Percentiles rank a stretch among this genome's conserved stretches.
Evolutionary conservation across 1,140 invertebrate genomes (phyloP).

Genomic region (Centruroides sculpturatus): DNA sequence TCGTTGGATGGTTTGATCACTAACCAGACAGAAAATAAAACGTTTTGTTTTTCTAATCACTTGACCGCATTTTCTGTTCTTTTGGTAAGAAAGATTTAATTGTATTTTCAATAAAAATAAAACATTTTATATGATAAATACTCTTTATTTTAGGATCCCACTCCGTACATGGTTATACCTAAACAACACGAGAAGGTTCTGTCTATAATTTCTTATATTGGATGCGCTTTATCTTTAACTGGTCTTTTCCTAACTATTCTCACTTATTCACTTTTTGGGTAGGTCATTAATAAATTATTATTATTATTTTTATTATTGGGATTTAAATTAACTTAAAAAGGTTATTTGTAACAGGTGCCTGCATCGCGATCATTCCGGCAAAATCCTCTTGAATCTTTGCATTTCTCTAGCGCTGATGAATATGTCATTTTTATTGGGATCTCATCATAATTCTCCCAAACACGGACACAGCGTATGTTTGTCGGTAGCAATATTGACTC

Average conservation of each 20-base stretch:
- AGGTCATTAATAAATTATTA: constrained; percentile 3
- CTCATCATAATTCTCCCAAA: constrained; percentile 11
- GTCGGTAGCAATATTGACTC: constrained; percentile 28
- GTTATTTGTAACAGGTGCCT: constrained; percentile 28
- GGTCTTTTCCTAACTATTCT: constrained; percentile 32
- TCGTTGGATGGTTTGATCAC: constrained; percentile 30
- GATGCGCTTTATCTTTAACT: constrained; percentile 33
- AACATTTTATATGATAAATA: no score
- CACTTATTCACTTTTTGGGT: constrained; percentile 37
- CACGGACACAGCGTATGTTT: constrained; percentile 23
- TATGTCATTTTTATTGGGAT: constrained; percentile 30
- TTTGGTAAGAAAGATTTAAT: constrained; percentile 25
- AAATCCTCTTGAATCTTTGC: constrained; percentile 39
- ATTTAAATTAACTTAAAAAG: no score
- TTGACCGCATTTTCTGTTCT: constrained; percentile 40
- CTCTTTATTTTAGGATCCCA: constrained; percentile 24
- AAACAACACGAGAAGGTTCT: constrained; percentile 26
- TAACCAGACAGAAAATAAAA: constrained; percentile 23
- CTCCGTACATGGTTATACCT: constrained; percentile 21
- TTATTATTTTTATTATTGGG: no score
- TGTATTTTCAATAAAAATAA: constrained; percentile 4
- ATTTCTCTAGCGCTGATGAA: constrained; percentile 36
- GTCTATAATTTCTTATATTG: constrained; percentile 35
- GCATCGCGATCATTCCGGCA: constrained; percentile 36
- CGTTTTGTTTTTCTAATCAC: constrained; percentile 32